Evolutionary conservation across 1,140 invertebrate species (phyloP).

Genomic region (Drosophila mauritiana): DNA sequence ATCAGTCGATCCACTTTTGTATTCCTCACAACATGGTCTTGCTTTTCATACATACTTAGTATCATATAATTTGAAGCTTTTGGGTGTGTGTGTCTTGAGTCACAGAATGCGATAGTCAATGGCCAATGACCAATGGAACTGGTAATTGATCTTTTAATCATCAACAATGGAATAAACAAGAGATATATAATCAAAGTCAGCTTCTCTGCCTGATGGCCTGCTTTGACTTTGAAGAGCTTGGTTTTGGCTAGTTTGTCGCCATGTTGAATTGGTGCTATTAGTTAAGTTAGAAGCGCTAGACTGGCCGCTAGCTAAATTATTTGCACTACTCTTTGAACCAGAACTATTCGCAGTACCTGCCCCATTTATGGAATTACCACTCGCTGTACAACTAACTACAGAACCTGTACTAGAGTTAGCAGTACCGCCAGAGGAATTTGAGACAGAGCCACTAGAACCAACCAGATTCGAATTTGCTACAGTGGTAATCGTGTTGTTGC

Average conservation of each 20-base stretch:
- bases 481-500: slow-evolving; percentile 22
- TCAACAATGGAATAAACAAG: slow-evolving; percentile 84
- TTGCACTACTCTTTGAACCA: slow-evolving; percentile 30
- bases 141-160: slow-evolving; percentile 60
- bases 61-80: slow-evolving; percentile 61
- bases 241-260: slow-evolving; percentile 72
- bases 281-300: slow-evolving; percentile 35
- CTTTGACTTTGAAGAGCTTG: slow-evolving; percentile 69
- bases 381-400: slow-evolving; percentile 16
- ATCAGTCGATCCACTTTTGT: slow-evolving; percentile 76
- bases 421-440: slow-evolving; percentile 26
- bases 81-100: slow-evolving; percentile 48
- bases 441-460: slow-evolving; percentile 27
- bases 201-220: slow-evolving; percentile 76
- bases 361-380: slow-evolving; percentile 43
- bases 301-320: slow-evolving; percentile 33
- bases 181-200: slow-evolving; percentile 83
- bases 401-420: slow-evolving; percentile 20
- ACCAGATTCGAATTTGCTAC: slow-evolving; percentile 43
- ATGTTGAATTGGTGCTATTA: slow-evolving; percentile 60
- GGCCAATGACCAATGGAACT: slow-evolving; percentile 27
- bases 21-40: slow-evolving; percentile 62
- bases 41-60: slow-evolving; percentile 51
- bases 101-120: slow-evolving; percentile 48
- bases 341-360: slow-evolving; percentile 25